A percentile compares a stretch with the other conserved stretches of the same genome.
These are phyloP conservation scores for Punctoribates punctum DNA, from an alignment of 2,888 invertebrate genomes.

Conservation along the genomic window DNA sequence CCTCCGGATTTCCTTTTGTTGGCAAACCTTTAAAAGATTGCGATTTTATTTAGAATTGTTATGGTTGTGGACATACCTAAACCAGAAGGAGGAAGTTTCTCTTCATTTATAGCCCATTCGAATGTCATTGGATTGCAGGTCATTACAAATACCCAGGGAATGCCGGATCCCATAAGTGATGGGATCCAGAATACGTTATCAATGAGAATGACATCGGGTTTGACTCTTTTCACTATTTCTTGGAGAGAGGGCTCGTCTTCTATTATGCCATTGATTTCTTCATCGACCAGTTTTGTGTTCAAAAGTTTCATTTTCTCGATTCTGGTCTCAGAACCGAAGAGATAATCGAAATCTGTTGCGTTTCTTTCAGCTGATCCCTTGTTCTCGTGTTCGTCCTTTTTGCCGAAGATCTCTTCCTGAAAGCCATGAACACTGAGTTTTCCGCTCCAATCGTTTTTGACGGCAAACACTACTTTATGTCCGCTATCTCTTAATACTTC, in stretches of 20 bases:
- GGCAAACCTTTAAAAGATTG: slow-evolving; percentile 9
- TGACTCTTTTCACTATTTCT: not conserved
- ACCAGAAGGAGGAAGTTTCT: not conserved
- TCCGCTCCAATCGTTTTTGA: not conserved
- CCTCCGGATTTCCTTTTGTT: slow-evolving; percentile 2
- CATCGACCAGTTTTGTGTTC: not conserved
- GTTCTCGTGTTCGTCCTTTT: not conserved
- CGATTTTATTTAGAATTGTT: too few relatives aligned
- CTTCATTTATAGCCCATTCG: not conserved
- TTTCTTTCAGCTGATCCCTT: slow-evolving; percentile 2
- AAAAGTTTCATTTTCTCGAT: slow-evolving; percentile 13
- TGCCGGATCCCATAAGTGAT: slow-evolving; percentile 26
- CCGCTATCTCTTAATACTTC: not conserved
- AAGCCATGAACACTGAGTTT: not conserved
- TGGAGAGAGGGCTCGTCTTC: not conserved
- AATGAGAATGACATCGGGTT: slow-evolving; percentile 29
- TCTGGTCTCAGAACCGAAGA: not conserved
- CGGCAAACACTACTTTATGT: slow-evolving; percentile 18
- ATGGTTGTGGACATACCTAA: not conserved
- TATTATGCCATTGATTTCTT: not conserved
- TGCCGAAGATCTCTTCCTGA: not conserved
- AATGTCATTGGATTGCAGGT: not conserved
- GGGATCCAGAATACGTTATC: slow-evolving; percentile 2
- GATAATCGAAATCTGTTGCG: not conserved
- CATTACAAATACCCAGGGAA: slow-evolving; percentile 20